phyloP scores from a whole-genome alignment of 1,140 invertebrate genomes.

The Cherax destructor region DNA sequence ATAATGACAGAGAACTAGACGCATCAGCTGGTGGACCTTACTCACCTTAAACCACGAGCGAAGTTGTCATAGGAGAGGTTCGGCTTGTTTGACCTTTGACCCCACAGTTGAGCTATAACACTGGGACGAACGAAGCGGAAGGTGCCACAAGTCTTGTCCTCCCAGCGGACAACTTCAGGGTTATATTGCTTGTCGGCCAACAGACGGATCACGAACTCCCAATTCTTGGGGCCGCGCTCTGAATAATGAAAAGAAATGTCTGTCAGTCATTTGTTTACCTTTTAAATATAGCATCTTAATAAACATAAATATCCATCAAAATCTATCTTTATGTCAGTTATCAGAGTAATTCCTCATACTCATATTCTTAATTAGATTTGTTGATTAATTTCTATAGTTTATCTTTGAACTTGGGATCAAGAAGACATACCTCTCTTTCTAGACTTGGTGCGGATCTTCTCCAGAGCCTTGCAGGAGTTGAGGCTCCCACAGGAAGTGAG shows the following conservation, averaged over 20 bases:
- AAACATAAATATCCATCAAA: too few relatives aligned
- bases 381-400: too few relatives aligned
- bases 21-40: neutral
- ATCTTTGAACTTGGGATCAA: too few relatives aligned
- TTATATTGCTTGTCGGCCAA: slow-evolving; percentile 33
- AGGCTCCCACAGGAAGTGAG: too few relatives aligned
- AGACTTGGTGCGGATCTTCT: slow-evolving; percentile 19
- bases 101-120: slow-evolving; percentile 51
- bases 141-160: slow-evolving; percentile 23
- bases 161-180: slow-evolving; percentile 50
- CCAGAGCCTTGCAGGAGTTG: neutral
- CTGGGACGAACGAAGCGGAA: slow-evolving; percentile 49
- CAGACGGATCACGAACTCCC: slow-evolving; percentile 59
- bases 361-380: too few relatives aligned
- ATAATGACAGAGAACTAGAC: too few relatives aligned
- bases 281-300: too few relatives aligned
- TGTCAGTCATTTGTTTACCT: too few relatives aligned
- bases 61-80: slow-evolving; percentile 97
- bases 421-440: slow-evolving; percentile 5
- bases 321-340: too few relatives aligned
- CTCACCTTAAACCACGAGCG: slow-evolving; percentile 91
- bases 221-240: slow-evolving; percentile 57
- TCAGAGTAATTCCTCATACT: too few relatives aligned
- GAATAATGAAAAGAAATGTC: neutral
- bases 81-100: slow-evolving; percentile 80